phyloP scores from a whole-genome alignment of 1,140 invertebrate genomes.

The Bombus cullumanus region DNA sequence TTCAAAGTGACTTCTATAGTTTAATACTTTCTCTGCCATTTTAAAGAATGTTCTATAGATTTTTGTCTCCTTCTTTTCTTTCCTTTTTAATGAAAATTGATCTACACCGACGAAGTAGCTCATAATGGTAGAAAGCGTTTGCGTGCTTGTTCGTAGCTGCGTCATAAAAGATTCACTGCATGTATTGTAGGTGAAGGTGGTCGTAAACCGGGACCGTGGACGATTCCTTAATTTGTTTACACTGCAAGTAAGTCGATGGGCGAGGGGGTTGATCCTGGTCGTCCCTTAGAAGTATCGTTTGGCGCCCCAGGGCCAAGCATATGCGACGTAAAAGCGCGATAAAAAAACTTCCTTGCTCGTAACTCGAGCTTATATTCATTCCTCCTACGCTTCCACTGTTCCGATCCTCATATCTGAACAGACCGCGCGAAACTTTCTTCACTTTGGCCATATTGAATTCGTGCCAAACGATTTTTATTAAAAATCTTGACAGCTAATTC shows the following conservation, averaged over 20 bases:
- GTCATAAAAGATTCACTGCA: conserved; percentile 74
- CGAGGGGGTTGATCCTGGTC: conserved; percentile 32
- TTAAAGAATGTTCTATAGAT: too few species aligned
- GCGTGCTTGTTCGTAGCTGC: not conserved
- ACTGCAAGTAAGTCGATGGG: conserved; percentile 68
- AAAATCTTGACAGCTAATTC: not conserved
- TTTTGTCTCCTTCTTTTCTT: too few species aligned
- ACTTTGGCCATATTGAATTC: not conserved
- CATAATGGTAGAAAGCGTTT: not conserved
- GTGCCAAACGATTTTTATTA: not conserved
- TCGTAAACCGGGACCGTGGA: conserved; percentile 73
- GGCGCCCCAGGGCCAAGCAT: conserved; percentile 64
- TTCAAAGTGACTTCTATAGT: not conserved
- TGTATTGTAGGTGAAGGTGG: conserved; percentile 63
- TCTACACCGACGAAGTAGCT: not conserved
- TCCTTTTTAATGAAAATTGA: not conserved
- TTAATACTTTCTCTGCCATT: not conserved
- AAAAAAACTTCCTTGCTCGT: conserved; percentile 77
- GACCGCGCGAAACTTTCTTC: conserved; percentile 11
- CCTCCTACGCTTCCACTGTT: conserved; percentile 49
- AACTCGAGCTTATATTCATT: conserved; percentile 66
- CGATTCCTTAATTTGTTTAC: conserved; percentile 81
- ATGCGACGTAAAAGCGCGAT: conserved; percentile 77
- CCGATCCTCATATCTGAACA: conserved; percentile 26
- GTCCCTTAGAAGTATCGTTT: conserved; percentile 37